phyloP scores from a whole-genome alignment of 37 sponge, comb jelly and placozoan genomes.

The Agelas oroides region DNA sequence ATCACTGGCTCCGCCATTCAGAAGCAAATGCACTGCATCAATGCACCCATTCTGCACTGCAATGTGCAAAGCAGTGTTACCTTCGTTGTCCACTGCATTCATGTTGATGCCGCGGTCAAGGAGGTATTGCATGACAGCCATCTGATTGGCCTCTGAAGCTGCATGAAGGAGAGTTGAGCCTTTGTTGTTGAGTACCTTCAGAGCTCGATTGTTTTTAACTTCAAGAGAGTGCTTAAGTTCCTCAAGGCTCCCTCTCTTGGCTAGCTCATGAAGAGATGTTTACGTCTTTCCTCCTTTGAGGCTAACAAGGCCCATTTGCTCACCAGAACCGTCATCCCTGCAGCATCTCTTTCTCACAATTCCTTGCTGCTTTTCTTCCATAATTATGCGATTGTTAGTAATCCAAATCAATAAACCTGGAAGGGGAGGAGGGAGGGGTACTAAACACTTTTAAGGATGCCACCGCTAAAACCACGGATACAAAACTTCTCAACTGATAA shows the following conservation, averaged over 20 bases:
- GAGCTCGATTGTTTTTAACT: background rate
- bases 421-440: too few relatives aligned
- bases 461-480: too few relatives aligned
- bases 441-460: too few relatives aligned
- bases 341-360: too few relatives aligned
- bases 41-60: constrained; percentile 50
- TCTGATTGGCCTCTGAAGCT: constrained; percentile 50
- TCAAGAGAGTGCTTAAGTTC: constrained; percentile 15
- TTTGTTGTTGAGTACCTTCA: constrained; percentile 5
- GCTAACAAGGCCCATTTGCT: too few relatives aligned
- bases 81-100: constrained; percentile 67
- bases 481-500: too few relatives aligned
- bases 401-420: too few relatives aligned
- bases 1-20: constrained; percentile 45
- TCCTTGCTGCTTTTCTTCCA: too few relatives aligned
- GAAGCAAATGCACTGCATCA: constrained; percentile 57
- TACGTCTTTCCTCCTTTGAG: too few relatives aligned
- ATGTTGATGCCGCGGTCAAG: constrained; percentile 41
- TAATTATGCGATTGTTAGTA: too few relatives aligned
- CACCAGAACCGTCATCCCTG: too few relatives aligned
- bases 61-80: constrained; percentile 88
- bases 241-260: constrained; percentile 29
- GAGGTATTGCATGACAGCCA: constrained; percentile 60
- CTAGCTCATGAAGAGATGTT: constrained; percentile 27
- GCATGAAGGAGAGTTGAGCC: constrained; percentile 64